These are phyloP conservation scores for Leptopilina drosophilae DNA, from an alignment of 2,888 invertebrate genomes.

Conservation along the genomic window DNA sequence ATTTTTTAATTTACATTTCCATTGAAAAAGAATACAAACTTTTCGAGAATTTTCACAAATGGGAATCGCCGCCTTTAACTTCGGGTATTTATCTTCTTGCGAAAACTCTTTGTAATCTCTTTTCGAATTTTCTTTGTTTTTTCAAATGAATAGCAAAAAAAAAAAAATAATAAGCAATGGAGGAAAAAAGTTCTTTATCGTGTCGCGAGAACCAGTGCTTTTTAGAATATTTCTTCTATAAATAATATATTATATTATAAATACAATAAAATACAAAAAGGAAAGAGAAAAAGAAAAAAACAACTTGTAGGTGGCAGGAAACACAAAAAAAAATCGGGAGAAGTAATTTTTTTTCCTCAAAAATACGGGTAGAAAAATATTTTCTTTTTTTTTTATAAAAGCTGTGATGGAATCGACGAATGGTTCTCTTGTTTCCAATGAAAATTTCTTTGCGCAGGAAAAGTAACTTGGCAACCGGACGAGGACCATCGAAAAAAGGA, in stretches of 20 bases:
- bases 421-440: slow-evolving; percentile 47
- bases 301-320: slow-evolving; percentile 68
- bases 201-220: too few relatives aligned
- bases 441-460: slow-evolving; percentile 71
- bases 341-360: slow-evolving; percentile 52
- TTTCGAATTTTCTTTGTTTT: slow-evolving; percentile 9
- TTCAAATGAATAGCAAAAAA: not conserved
- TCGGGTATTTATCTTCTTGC: not conserved
- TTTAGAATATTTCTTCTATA: too few relatives aligned
- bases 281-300: slow-evolving; percentile 22
- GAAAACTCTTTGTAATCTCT: too few relatives aligned
- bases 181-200: not conserved
- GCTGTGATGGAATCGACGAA: slow-evolving; percentile 68
- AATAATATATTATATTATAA: too few relatives aligned
- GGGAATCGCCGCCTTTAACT: not conserved
- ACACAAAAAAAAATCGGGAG: slow-evolving; percentile 54
- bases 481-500: slow-evolving; percentile 59
- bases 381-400: slow-evolving; percentile 38
- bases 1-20: too few relatives aligned
- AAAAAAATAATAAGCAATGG: too few relatives aligned
- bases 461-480: slow-evolving; percentile 66
- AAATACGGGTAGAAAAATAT: slow-evolving; percentile 46
- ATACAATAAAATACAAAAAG: too few relatives aligned
- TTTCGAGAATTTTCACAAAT: not conserved
- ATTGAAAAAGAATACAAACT: not conserved